Percentiles rank a stretch among this genome's conserved stretches.
Evolutionary conservation across 2,797 vertebrate genomes (phyloP).

Genomic region (Sebastes itinus): DNA sequence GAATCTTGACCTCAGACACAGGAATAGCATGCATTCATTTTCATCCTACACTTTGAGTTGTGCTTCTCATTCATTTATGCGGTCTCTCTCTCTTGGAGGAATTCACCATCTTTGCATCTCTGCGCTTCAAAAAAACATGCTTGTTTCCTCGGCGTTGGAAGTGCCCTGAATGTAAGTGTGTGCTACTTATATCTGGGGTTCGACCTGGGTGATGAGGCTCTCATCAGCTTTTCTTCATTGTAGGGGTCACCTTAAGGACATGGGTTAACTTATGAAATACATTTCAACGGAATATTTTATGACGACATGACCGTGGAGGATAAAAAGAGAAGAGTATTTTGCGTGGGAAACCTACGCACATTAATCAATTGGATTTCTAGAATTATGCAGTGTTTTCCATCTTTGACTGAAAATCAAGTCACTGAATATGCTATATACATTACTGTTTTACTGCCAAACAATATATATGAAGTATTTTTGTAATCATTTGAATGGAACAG

Average conservation of each 20-base stretch:
- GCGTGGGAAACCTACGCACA: neutral
- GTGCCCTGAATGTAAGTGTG: constrained; percentile 30
- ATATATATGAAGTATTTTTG: neutral
- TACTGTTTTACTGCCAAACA: neutral
- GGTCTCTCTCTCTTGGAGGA: constrained; percentile 55
- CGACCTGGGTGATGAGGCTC: constrained; percentile 44
- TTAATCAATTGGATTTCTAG: neutral
- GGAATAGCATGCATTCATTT: constrained; percentile 77
- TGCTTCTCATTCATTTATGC: constrained; percentile 80
- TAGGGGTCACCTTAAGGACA: constrained; percentile 24
- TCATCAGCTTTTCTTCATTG: constrained; percentile 14
- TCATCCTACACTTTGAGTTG: constrained; percentile 69
- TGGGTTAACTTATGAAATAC: neutral
- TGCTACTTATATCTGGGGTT: constrained; percentile 33
- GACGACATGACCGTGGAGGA: neutral
- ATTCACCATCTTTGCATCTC: constrained; percentile 58
- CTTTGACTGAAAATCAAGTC: neutral
- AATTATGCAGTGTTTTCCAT: neutral
- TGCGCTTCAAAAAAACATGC: constrained; percentile 40
- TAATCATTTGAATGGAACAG: constrained; percentile 29
- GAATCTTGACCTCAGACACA: constrained; percentile 78
- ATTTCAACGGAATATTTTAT: constrained; percentile 1
- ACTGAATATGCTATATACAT: neutral
- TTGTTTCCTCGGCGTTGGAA: constrained; percentile 39
- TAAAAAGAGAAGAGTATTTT: neutral